These are phyloP conservation scores for Drosophila teissieri DNA, from an alignment of 1,140 invertebrate genomes.

Conservation along the genomic window DNA sequence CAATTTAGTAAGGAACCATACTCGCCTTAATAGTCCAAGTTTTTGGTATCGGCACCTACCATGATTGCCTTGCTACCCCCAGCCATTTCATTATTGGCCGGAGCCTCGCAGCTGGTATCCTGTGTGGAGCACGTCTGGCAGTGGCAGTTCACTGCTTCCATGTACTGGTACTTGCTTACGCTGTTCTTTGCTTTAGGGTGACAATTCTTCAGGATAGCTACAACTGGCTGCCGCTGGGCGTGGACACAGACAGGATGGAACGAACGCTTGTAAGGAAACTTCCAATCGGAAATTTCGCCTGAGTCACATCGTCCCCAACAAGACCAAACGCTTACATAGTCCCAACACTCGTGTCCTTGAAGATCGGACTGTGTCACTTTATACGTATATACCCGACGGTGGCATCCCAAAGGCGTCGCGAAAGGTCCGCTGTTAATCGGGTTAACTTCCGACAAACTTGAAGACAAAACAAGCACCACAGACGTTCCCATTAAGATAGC, in stretches of 20 bases:
- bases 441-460: constrained; percentile 66
- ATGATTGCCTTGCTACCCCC: constrained; percentile 56
- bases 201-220: constrained; percentile 87
- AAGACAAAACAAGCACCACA: constrained; percentile 7
- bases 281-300: constrained; percentile 93
- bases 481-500: constrained; percentile 10
- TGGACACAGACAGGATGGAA: constrained; percentile 94
- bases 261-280: constrained; percentile 93
- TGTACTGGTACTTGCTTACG: constrained; percentile 87
- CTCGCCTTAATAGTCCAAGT: constrained; percentile 68
- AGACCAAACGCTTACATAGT: constrained; percentile 89
- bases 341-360: constrained; percentile 84
- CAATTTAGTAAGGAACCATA: not conserved
- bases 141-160: constrained; percentile 88
- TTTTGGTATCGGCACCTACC: constrained; percentile 61
- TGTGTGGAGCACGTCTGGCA: constrained; percentile 85
- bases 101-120: constrained; percentile 82
- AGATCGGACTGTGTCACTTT: constrained; percentile 76
- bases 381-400: constrained; percentile 85
- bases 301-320: constrained; percentile 94
- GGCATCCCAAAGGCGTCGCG: constrained; percentile 83
- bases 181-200: constrained; percentile 86
- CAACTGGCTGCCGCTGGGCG: constrained; percentile 86
- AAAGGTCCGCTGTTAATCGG: constrained; percentile 66
- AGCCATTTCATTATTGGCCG: constrained; percentile 67